A percentile compares a stretch with the other conserved stretches of the same genome.
These are phyloP conservation scores for Erannis defoliaria DNA, from an alignment of 2,888 invertebrate genomes.

Conservation along the genomic window DNA sequence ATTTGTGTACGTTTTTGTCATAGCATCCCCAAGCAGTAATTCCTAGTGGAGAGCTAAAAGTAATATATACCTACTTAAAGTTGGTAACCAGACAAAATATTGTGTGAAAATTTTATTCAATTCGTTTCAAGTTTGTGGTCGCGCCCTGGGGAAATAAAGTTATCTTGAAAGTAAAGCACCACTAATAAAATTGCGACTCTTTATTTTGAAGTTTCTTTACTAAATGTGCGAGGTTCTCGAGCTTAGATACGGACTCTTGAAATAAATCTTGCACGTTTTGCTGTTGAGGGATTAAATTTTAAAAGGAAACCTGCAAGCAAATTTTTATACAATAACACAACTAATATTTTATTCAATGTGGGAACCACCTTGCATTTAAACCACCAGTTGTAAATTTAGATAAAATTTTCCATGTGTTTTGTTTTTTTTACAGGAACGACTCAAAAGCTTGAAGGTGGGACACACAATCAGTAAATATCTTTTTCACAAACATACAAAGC, in stretches of 20 bases:
- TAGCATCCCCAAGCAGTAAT: too few species aligned
- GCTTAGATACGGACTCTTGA: slow-evolving; percentile 4
- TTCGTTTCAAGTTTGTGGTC: background rate
- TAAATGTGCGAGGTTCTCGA: background rate
- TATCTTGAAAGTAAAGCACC: slow-evolving; percentile 11
- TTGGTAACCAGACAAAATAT: too few species aligned
- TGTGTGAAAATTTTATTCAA: background rate
- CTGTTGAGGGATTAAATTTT: background rate
- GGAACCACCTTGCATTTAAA: too few species aligned
- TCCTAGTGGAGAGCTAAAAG: too few species aligned
- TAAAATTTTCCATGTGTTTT: too few species aligned
- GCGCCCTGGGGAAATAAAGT: slow-evolving; percentile 10
- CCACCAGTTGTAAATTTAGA: too few species aligned
- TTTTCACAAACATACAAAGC: slow-evolving; percentile 4
- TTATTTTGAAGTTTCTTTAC: slow-evolving; percentile 6
- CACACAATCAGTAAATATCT: background rate
- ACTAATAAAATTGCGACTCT: slow-evolving; percentile 7
- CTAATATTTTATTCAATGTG: too few species aligned
- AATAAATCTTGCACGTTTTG: slow-evolving; percentile 11
- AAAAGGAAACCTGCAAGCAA: background rate
- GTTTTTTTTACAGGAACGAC: too few species aligned
- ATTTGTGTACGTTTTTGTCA: too few species aligned
- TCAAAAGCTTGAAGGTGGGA: too few species aligned
- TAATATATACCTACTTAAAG: too few species aligned
- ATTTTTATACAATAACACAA: background rate